These are phyloP conservation scores for Xestia ashworthii DNA, from an alignment of 2,888 invertebrate genomes.

Conservation along the genomic window DNA sequence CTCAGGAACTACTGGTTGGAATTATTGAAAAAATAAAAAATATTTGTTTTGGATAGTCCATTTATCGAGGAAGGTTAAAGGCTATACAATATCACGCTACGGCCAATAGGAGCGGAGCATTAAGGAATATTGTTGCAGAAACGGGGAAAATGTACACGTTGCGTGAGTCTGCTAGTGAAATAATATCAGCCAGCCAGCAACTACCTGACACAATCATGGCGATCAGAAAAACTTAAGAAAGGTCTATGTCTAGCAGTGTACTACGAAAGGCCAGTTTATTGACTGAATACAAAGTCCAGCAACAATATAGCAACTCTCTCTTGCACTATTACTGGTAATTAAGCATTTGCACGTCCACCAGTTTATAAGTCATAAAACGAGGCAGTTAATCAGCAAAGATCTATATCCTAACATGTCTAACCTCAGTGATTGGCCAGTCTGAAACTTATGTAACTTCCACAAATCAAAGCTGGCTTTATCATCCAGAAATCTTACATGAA, in stretches of 20 bases:
- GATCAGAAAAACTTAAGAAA: not conserved
- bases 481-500: slow-evolving; percentile 44
- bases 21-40: no score
- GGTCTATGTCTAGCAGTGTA: not conserved
- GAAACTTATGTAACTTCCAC: slow-evolving; percentile 29
- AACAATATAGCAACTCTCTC: not conserved
- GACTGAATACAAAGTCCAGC: slow-evolving; percentile 12
- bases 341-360: slow-evolving; percentile 19
- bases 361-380: slow-evolving; percentile 41
- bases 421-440: slow-evolving; percentile 15
- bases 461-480: slow-evolving; percentile 45
- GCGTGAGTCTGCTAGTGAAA: not conserved
- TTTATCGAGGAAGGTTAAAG: no score
- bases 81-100: no score
- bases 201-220: not conserved
- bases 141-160: no score
- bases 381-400: slow-evolving; percentile 34
- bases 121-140: no score
- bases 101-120: no score
- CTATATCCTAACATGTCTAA: slow-evolving; percentile 27
- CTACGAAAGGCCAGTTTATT: not conserved
- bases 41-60: no score
- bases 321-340: slow-evolving; percentile 16
- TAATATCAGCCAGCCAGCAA: not conserved
- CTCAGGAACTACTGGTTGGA: no score